phyloP scores from a whole-genome alignment of 2,113 vertebrate genomes.

The Axis porcinus region DNA sequence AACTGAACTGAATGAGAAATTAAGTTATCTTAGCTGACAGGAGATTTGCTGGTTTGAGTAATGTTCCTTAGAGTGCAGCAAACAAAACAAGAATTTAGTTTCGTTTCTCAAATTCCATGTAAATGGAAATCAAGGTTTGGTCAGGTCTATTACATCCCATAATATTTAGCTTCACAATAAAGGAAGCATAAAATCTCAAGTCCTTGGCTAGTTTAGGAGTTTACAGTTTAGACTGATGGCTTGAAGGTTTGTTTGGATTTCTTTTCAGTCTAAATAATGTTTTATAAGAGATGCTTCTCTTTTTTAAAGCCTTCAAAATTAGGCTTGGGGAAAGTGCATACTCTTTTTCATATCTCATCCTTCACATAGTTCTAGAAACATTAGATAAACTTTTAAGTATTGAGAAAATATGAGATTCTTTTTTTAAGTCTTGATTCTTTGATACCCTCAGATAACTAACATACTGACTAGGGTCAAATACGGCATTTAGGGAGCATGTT shows the following conservation, averaged over 20 bases:
- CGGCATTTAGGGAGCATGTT: not conserved
- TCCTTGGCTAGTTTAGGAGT: not conserved
- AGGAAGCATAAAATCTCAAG: not conserved
- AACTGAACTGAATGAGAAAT: not conserved
- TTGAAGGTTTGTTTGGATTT: not conserved
- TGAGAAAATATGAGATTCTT: not conserved
- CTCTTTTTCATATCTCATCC: not conserved
- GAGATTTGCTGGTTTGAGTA: not conserved
- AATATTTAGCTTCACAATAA: not conserved
- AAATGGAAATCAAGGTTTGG: not conserved
- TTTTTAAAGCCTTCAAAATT: not conserved
- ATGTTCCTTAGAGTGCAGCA: not conserved
- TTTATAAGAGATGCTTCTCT: not conserved
- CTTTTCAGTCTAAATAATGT: not conserved
- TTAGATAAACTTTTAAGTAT: not conserved
- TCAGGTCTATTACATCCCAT: not conserved
- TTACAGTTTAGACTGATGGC: not conserved
- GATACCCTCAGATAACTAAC: not conserved
- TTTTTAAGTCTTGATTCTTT: not conserved
- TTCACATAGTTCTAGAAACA: not conserved
- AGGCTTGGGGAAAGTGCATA: not conserved
- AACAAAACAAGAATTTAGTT: not conserved
- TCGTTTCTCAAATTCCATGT: not conserved
- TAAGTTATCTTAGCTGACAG: not conserved
- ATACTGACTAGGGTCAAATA: not conserved